Percentiles rank a stretch among this genome's conserved stretches.
Conservation (phyloP, 2,113 vertebrate genomes). For the Natator depressus region DNA sequence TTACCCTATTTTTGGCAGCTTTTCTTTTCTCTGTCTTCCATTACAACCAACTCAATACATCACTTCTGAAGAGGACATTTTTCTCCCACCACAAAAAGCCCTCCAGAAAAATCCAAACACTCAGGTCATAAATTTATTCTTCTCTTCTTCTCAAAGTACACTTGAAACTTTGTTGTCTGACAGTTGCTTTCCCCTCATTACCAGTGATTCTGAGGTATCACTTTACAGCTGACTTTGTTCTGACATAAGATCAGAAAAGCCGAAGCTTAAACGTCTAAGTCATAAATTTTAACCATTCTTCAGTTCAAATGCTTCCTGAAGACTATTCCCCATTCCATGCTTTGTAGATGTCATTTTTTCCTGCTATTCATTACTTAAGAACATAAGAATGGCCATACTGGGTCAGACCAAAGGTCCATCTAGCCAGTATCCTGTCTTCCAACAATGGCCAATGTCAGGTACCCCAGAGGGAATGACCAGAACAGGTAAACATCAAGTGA, state of each 20-base stretch:
- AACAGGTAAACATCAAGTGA: too few relatives aligned
- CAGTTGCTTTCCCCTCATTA: not conserved
- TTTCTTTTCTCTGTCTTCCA: not conserved
- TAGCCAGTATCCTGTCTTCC: too few relatives aligned
- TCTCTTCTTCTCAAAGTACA: conserved; percentile 14
- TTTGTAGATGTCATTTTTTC: conserved; percentile 23
- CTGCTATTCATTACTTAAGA: not conserved
- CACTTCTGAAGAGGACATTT: conserved; percentile 17
- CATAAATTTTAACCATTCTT: conserved; percentile 59
- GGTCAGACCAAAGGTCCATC: too few relatives aligned
- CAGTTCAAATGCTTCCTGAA: conserved; percentile 56
- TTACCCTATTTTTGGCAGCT: not conserved
- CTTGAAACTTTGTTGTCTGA: conserved; percentile 32
- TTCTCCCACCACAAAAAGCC: not conserved
- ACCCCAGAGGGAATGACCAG: too few relatives aligned
- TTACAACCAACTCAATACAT: conserved; percentile 12
- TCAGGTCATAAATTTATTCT: conserved; percentile 5
- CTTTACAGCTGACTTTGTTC: conserved; percentile 48
- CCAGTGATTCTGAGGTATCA: not conserved
- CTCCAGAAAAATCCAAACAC: not conserved
- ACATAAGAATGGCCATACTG: too few relatives aligned
- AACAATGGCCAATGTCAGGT: too few relatives aligned
- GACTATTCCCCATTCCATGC: conserved; percentile 25
- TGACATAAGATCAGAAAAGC: conserved; percentile 59
- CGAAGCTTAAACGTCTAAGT: conserved; percentile 30